These are phyloP conservation scores for Orussus abietinus DNA, from an alignment of 1,140 invertebrate species.

Conservation along the genomic window DNA sequence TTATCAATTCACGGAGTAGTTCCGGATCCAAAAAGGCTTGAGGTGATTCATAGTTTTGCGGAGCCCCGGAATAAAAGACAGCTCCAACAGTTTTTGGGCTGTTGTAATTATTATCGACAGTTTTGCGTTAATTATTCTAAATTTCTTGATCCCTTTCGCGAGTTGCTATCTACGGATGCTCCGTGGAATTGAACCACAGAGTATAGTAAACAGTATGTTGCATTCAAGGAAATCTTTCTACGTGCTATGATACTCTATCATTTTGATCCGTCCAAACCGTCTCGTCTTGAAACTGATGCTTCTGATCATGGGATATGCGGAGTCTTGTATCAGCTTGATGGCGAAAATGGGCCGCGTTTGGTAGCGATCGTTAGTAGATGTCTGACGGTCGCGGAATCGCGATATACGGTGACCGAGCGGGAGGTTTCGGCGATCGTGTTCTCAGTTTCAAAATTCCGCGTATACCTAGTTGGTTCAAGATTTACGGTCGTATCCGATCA, in stretches of 20 bases:
- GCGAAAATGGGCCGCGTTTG: constrained; percentile 6
- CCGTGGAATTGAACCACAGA: background rate
- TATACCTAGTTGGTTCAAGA: constrained; percentile 17
- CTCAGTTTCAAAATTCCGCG: constrained; percentile 31
- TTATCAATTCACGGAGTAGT: constrained; percentile 11
- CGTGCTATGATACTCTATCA: constrained; percentile 3
- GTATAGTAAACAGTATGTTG: background rate
- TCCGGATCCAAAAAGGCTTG: constrained; percentile 11
- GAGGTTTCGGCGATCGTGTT: constrained; percentile 33
- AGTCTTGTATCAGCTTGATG: constrained; percentile 10
- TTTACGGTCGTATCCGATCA: constrained; percentile 51
- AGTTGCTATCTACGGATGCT: background rate
- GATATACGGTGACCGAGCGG: constrained; percentile 31
- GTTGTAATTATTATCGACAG: constrained; percentile 37
- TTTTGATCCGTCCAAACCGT: background rate
- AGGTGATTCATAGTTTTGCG: constrained; percentile 16
- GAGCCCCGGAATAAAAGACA: constrained; percentile 16
- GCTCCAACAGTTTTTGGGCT: constrained; percentile 25
- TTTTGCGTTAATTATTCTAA: constrained; percentile 8
- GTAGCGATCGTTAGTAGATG: constrained; percentile 14
- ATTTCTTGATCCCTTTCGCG: constrained; percentile 7
- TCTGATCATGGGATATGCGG: constrained; percentile 3
- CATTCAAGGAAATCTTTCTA: constrained; percentile 2
- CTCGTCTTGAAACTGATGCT: constrained; percentile 12
- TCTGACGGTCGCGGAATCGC: constrained; percentile 3